Evolutionary conservation across 2,888 invertebrate species (phyloP).

Genomic region (Therioaphis trifolii): DNA sequence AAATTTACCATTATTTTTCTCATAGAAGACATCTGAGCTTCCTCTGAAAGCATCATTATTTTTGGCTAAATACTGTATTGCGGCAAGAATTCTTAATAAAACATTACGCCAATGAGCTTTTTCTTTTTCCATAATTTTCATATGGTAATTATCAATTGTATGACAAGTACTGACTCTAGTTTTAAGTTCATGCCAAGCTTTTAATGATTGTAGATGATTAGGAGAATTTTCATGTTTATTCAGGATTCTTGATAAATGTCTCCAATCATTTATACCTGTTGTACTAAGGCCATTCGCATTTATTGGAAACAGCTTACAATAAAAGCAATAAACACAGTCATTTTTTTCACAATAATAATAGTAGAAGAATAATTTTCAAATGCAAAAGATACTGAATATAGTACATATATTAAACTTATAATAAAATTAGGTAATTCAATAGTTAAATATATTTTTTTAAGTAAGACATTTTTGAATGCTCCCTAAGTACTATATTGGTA

Average conservation of each 20-base stretch:
- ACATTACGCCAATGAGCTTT: background rate
- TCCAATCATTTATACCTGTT: background rate
- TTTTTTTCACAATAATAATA: no score
- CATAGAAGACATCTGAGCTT: background rate
- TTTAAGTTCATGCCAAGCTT: background rate
- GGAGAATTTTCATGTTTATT: background rate
- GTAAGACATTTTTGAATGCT: no score
- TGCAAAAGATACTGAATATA: no score
- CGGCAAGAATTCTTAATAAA: background rate
- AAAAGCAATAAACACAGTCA: no score
- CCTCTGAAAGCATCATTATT: background rate
- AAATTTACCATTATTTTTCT: background rate
- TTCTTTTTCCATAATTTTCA: background rate
- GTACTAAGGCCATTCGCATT: no score
- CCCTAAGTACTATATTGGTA: no score
- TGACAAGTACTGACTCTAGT: background rate
- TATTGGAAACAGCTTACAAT: no score
- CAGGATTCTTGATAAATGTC: background rate
- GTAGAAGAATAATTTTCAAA: no score
- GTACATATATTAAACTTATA: no score
- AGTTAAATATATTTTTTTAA: no score
- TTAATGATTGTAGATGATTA: background rate
- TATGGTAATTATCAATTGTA: background rate
- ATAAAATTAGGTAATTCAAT: no score
- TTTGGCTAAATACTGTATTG: background rate